These are phyloP conservation scores for Plagodis dolabraria DNA, from an alignment of 2,888 invertebrate species.

Conservation along the genomic window DNA sequence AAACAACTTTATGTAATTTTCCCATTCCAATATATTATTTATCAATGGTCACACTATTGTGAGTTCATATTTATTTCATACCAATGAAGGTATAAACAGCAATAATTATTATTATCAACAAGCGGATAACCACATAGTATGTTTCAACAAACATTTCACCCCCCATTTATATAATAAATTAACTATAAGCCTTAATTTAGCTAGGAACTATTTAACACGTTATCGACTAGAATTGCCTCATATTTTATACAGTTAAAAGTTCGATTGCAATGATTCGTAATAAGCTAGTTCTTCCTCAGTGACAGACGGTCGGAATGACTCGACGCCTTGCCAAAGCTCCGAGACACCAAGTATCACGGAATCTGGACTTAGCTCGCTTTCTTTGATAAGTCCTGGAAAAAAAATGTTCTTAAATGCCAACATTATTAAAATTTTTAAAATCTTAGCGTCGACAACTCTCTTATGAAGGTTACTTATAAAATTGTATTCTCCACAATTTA, in stretches of 20 bases:
- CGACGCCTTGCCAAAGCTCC: conserved; percentile 87
- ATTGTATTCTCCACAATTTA: too few species aligned
- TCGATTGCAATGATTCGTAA: conserved; percentile 81
- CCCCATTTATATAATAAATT: not conserved
- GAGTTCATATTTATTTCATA: too few species aligned
- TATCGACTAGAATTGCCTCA: conserved; percentile 16
- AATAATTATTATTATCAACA: too few species aligned
- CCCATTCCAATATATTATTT: too few species aligned
- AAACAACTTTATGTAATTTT: too few species aligned
- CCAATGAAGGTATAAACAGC: too few species aligned
- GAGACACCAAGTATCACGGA: conserved; percentile 86
- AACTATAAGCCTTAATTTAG: not conserved
- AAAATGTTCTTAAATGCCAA: conserved; percentile 9
- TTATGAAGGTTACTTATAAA: too few species aligned
- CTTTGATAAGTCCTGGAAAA: conserved; percentile 76
- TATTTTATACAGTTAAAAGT: conserved; percentile 51
- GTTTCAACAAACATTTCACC: conserved; percentile 9
- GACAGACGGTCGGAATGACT: conserved; percentile 89
- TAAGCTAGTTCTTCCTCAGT: conserved; percentile 88
- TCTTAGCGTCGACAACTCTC: too few species aligned
- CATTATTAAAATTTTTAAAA: not conserved
- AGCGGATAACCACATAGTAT: not conserved
- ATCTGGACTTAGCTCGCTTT: conserved; percentile 78
- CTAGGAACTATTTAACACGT: conserved; percentile 7
- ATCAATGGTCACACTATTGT: too few species aligned